These are phyloP conservation scores for Crenichthys baileyi DNA, from an alignment of 2,797 vertebrate species.

Conservation along the genomic window DNA sequence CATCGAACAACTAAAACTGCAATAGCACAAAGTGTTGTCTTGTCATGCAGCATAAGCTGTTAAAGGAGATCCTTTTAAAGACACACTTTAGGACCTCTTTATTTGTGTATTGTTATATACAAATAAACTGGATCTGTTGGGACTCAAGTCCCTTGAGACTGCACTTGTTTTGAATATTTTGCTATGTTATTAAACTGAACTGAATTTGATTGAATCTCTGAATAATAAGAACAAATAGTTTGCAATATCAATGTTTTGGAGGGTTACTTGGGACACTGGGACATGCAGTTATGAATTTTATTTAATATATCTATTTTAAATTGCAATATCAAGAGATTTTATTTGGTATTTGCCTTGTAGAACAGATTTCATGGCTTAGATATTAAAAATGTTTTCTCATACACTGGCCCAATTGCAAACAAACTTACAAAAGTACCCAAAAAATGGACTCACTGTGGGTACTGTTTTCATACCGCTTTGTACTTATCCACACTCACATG, in stretches of 20 bases:
- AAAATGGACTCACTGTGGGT: slow-evolving; percentile 1
- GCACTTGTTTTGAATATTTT: not conserved
- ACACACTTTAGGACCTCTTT: not conserved
- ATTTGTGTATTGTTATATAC: not conserved
- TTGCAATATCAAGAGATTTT: slow-evolving; percentile 1
- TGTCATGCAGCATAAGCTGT: not conserved
- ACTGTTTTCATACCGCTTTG: slow-evolving; percentile 11
- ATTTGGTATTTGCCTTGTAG: not conserved
- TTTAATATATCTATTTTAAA: not conserved
- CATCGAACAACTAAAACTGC: not conserved
- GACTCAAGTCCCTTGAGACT: not conserved
- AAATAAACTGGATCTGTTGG: not conserved
- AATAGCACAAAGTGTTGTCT: not conserved
- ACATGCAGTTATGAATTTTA: not conserved
- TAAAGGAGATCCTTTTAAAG: not conserved
- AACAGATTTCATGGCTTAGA: not conserved
- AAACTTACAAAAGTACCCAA: slow-evolving; percentile 17
- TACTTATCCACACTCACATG: slow-evolving; percentile 21
- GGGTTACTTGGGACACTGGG: not conserved
- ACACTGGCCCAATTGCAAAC: slow-evolving; percentile 4
- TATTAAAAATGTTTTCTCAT: slow-evolving; percentile 11
- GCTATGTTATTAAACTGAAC: not conserved
- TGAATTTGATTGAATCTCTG: not conserved
- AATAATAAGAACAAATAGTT: not conserved
- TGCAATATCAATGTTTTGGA: not conserved